These are phyloP conservation scores for Labrus mixtus DNA, from an alignment of 2,113 vertebrate species.

Conservation along the genomic window DNA sequence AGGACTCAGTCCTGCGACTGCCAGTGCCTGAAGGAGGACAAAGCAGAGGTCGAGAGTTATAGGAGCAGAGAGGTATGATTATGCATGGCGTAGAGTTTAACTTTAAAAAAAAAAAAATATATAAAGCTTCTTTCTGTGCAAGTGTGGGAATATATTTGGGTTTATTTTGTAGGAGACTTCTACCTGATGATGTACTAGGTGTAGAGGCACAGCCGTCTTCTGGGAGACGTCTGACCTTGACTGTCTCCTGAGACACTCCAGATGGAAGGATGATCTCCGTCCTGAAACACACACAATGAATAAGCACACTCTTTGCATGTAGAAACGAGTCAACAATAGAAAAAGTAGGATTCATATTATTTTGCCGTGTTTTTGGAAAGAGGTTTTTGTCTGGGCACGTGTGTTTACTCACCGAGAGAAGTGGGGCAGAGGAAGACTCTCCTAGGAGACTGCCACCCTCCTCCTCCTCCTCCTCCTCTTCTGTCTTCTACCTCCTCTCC, in stretches of 20 bases:
- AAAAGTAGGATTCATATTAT: background rate
- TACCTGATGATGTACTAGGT: slow-evolving; percentile 97
- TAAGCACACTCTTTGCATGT: slow-evolving; percentile 3
- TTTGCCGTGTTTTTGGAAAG: no score
- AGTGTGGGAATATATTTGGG: slow-evolving; percentile 1
- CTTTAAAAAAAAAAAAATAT: no score
- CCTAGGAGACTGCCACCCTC: slow-evolving; percentile 87
- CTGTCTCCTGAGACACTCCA: slow-evolving; percentile 96
- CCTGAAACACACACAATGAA: slow-evolving; percentile 75
- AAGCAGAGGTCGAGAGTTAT: slow-evolving; percentile 3
- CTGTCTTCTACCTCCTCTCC: slow-evolving; percentile 77
- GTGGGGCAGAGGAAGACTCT: slow-evolving; percentile 93
- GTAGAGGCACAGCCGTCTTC: slow-evolving; percentile 94
- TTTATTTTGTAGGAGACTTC: background rate
- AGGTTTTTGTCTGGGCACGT: background rate
- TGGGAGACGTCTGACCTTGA: slow-evolving; percentile 90
- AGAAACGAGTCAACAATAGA: background rate
- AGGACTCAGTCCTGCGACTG: slow-evolving; percentile 94
- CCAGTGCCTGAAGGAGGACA: slow-evolving; percentile 85
- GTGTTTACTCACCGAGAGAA: slow-evolving; percentile 87
- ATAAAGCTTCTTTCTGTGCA: background rate
- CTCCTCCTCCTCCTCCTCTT: slow-evolving; percentile 81
- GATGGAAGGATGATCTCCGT: slow-evolving; percentile 95
- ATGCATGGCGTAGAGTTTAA: background rate
- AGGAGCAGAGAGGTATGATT: background rate